Evolutionary conservation across 2,888 invertebrate species (phyloP).

Genomic region (Schizotus pectinicornis): DNA sequence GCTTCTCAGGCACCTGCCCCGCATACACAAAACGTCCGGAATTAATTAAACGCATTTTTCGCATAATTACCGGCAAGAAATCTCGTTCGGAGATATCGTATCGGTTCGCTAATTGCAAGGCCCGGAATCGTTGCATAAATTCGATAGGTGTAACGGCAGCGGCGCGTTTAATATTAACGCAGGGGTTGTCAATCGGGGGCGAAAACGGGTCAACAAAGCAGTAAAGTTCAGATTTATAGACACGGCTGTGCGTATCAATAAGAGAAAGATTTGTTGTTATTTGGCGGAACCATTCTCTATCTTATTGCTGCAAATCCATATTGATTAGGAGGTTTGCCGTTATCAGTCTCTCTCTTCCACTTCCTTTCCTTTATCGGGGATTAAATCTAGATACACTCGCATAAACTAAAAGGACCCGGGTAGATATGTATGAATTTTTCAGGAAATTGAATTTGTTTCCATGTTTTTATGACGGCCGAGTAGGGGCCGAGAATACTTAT

Average conservation of each 20-base stretch:
- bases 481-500: constrained; percentile 5
- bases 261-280: constrained; percentile 37
- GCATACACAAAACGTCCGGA: constrained; percentile 8
- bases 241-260: constrained; percentile 27
- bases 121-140: constrained; percentile 13
- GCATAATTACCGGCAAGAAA: neutral
- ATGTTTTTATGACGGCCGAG: constrained; percentile 24
- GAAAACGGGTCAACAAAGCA: constrained; percentile 24
- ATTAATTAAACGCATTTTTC: constrained; percentile 13
- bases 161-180: neutral
- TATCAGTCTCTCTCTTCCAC: constrained; percentile 36
- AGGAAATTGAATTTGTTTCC: constrained; percentile 31
- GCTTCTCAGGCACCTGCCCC: constrained; percentile 9
- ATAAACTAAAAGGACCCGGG: constrained; percentile 6
- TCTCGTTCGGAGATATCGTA: neutral
- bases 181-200: constrained; percentile 1
- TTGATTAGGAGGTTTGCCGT: constrained; percentile 38
- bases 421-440: constrained; percentile 12
- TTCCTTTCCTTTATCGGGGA: constrained; percentile 39
- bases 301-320: constrained; percentile 34
- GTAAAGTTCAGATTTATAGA: constrained; percentile 31
- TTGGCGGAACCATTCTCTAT: constrained; percentile 30
- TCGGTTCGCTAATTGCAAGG: neutral
- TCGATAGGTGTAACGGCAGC: constrained; percentile 1
- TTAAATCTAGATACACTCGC: constrained; percentile 38